phyloP scores from a whole-genome alignment of 1,140 invertebrate species.

The Triops cancriformis region DNA sequence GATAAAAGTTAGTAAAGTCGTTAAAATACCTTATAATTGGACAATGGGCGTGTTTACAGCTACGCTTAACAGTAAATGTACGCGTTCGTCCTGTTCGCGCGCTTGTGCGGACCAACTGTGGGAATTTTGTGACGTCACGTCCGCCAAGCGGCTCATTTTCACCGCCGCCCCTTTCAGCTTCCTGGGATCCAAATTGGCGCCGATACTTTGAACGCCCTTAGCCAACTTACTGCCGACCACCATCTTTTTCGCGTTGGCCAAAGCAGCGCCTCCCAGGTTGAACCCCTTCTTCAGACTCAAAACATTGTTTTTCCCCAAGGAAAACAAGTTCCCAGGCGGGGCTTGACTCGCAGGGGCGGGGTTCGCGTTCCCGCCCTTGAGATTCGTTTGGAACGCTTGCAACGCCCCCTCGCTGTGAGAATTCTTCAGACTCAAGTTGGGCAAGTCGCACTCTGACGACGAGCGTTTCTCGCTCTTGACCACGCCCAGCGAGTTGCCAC shows the following conservation, averaged over 20 bases:
- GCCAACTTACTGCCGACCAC: conserved; percentile 68
- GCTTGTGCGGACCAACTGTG: neutral
- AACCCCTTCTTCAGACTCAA: conserved; percentile 23
- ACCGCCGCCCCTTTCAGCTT: conserved; percentile 51
- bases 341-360: conserved; percentile 30
- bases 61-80: neutral
- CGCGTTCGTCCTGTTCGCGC: neutral
- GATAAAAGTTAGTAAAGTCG: no score
- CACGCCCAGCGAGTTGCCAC: conserved; percentile 25
- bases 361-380: conserved; percentile 32
- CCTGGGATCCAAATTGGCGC: conserved; percentile 70
- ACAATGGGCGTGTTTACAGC: neutral
- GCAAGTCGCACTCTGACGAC: conserved; percentile 31
- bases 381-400: conserved; percentile 42
- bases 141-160: neutral
- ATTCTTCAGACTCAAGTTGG: conserved; percentile 56
- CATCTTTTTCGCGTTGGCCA: conserved; percentile 2
- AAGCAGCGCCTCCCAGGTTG: conserved; percentile 26
- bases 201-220: conserved; percentile 70
- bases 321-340: conserved; percentile 59
- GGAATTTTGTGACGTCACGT: neutral
- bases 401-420: conserved; percentile 71
- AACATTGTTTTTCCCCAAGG: conserved; percentile 33
- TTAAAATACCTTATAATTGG: conserved; percentile 7
- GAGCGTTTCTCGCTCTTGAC: conserved; percentile 24